phyloP scores from a whole-genome alignment of 2,888 invertebrate genomes.

The Chalcosyrphus nemorum region DNA sequence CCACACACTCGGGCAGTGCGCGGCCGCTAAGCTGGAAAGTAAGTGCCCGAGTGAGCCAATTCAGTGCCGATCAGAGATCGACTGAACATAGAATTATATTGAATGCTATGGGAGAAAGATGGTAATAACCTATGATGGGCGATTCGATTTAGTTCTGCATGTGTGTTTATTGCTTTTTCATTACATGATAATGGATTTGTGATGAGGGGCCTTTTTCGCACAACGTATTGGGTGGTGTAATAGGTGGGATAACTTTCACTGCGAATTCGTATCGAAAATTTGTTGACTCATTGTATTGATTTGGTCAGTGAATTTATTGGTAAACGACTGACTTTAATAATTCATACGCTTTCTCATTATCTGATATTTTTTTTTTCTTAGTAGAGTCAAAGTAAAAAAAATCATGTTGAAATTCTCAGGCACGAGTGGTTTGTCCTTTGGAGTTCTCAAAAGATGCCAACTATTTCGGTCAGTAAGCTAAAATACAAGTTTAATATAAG shows the following conservation, averaged over 20 bases:
- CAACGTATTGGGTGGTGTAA: background rate
- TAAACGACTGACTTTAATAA: background rate
- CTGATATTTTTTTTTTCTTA: background rate
- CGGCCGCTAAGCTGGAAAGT: background rate
- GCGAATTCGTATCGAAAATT: background rate
- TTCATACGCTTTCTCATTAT: background rate
- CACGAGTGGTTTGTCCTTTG: no score
- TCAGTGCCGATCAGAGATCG: constrained; percentile 9
- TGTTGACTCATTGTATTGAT: background rate
- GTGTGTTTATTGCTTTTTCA: constrained; percentile 52
- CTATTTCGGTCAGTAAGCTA: no score
- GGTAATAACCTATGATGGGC: constrained; percentile 28
- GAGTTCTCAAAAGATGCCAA: no score
- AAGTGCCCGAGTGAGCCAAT: constrained; percentile 41
- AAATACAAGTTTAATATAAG: no score
- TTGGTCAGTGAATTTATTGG: background rate
- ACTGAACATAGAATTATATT: constrained; percentile 35
- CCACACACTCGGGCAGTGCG: background rate
- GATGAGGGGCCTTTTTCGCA: constrained; percentile 32
- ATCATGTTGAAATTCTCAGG: no score
- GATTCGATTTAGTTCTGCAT: constrained; percentile 49
- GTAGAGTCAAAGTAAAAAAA: no score
- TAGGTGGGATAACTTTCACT: constrained; percentile 25
- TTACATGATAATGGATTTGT: constrained; percentile 45
- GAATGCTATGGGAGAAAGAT: constrained; percentile 6